phyloP scores from a whole-genome alignment of 1,140 invertebrate genomes.

The Euglossa dilemma region DNA sequence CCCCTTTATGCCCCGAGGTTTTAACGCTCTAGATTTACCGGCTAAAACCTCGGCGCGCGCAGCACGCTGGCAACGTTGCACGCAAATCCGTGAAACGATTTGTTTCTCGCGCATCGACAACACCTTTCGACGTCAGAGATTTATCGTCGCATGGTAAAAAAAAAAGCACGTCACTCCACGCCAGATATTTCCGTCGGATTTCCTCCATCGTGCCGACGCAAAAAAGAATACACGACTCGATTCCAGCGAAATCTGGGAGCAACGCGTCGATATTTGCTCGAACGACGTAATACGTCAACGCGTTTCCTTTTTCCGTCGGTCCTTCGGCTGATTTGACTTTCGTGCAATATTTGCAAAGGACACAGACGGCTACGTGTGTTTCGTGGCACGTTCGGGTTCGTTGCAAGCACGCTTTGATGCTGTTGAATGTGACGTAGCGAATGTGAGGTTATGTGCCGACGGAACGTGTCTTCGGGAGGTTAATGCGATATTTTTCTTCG shows the following conservation, averaged over 20 bases:
- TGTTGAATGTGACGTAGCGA: background rate
- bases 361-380: background rate
- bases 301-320: background rate
- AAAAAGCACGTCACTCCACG: background rate
- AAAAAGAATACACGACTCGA: background rate
- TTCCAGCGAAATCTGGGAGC: background rate
- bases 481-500: too few species aligned
- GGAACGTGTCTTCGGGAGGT: too few species aligned
- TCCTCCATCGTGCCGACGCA: background rate
- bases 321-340: background rate
- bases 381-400: background rate
- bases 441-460: too few species aligned
- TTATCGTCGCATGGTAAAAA: background rate
- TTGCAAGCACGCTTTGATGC: background rate
- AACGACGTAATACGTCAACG: background rate
- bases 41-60: background rate
- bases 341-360: background rate
- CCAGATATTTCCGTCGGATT: background rate
- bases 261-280: background rate
- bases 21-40: background rate
- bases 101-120: background rate
- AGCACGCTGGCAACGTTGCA: background rate
- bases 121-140: background rate
- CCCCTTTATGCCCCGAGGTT: too few species aligned
- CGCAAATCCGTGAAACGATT: background rate